Base-by-base conservation (phyloP, 1,140 invertebrate genomes). In the Pogonognathellus flavescens region DNA sequence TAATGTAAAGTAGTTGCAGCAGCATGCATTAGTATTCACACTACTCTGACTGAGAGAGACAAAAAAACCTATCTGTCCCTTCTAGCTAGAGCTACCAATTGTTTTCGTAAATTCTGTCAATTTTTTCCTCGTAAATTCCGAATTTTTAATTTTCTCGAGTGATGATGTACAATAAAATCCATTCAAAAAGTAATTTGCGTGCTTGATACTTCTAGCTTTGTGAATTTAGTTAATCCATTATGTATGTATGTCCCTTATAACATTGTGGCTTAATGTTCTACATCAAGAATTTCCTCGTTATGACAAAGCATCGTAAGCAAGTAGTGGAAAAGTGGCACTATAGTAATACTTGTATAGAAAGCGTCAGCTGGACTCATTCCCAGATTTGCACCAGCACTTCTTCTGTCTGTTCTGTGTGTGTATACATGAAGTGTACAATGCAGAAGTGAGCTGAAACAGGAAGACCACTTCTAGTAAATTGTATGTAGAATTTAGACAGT, bases 321-420 rank as follows among this genome's bases (percentile, higher is more conserved):
- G 70, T 31, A 76, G 70, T 76, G 70, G 70, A 31, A 76, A 76
- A 76, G 70, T 50, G n/a, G 41, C n/a, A 76, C 2, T 13, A 57
- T 41, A 3, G 6, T 41, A 41, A 41, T 41, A 41, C 31, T 41
- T 13, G 11, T 57, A n/a, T 14, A 57, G 41, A 6, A 76, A 31
- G 31, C 70, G 70, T n/a, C 70, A 76, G 70, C 70, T 76, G 70
- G 70, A 76, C 25, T 16, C n/a, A 41, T 76, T 76, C 70, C 70
- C 70, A 76, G 70, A 76, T 76, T 76, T n/a, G 25, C 6, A 62
- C 16, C 18, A 18, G 14, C 59, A n/a, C 59, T n/a, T 62, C 8
- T 20, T 76, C 31, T 50, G 49, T 49, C 31, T 76, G 49, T 16
- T n/a, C n/a, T 6, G 9, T 25, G 62, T 66, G 25, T 41, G 25